Conservation (phyloP, 2,113 vertebrate genomes). For the Zosterops hypoxanthus region DNA sequence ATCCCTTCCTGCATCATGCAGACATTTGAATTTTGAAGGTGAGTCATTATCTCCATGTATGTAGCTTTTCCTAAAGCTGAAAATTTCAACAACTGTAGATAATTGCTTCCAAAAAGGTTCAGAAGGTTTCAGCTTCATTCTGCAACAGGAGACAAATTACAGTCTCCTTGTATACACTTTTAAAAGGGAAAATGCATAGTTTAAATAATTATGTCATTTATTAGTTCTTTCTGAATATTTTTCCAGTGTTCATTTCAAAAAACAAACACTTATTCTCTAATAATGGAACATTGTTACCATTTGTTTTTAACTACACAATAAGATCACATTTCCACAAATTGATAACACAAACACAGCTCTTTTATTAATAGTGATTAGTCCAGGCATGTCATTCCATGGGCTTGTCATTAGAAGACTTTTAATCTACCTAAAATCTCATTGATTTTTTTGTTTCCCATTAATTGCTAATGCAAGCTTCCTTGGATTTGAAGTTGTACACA, state of each 20-base stretch:
- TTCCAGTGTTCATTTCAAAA: background rate
- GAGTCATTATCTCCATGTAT: background rate
- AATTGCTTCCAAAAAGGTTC: background rate
- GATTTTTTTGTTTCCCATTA: background rate
- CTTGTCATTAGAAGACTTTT: background rate
- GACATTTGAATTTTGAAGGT: background rate
- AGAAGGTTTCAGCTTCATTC: background rate
- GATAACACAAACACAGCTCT: background rate
- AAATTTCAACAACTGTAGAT: background rate
- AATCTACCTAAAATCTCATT: conserved; percentile 23
- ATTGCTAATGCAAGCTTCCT: background rate
- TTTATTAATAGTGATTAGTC: background rate
- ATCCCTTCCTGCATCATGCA: background rate
- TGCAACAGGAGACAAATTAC: background rate
- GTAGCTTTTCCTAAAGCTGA: background rate
- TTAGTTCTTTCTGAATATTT: background rate
- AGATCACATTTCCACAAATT: background rate
- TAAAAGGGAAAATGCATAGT: background rate
- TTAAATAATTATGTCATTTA: background rate
- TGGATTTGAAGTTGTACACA: background rate
- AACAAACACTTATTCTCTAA: background rate
- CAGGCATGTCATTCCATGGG: background rate
- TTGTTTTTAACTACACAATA: background rate
- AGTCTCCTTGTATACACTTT: background rate
- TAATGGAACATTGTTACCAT: background rate